These are phyloP conservation scores for Drosophila ustulata DNA, from an alignment of 2,888 invertebrate species.

Conservation along the genomic window DNA sequence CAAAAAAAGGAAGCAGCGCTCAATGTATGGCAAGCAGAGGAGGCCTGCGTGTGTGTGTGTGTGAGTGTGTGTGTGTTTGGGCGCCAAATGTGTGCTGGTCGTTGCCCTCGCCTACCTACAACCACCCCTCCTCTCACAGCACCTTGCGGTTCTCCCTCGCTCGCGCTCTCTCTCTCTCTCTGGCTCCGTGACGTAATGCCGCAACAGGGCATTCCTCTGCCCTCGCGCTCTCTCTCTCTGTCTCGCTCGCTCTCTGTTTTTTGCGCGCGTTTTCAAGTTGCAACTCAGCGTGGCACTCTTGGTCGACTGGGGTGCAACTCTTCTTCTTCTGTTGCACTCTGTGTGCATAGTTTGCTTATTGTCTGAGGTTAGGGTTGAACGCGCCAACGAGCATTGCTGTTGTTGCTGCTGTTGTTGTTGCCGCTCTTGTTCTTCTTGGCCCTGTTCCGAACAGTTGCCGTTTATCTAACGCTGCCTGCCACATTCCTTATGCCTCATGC, in stretches of 20 bases:
- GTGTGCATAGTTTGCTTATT: constrained; percentile 68
- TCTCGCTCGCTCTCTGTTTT: constrained; percentile 12
- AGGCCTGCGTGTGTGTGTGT: background rate
- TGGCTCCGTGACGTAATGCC: constrained; percentile 62
- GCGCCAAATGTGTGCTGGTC: constrained; percentile 81
- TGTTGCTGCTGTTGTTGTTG: background rate
- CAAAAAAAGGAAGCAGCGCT: constrained; percentile 38
- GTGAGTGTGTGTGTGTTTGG: constrained; percentile 26
- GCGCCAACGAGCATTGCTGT: constrained; percentile 45
- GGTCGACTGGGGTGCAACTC: constrained; percentile 54
- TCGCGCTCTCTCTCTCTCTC: constrained; percentile 3
- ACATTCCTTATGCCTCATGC: background rate
- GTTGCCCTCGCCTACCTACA: constrained; percentile 65
- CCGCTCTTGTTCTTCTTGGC: constrained; percentile 2
- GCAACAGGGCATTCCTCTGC: constrained; percentile 64
- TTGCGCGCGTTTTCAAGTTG: constrained; percentile 45
- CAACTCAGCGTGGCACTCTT: constrained; percentile 20
- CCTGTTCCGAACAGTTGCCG: constrained; percentile 21
- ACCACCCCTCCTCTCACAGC: background rate
- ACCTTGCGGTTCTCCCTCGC: constrained; percentile 7
- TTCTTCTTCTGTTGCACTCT: constrained; percentile 17
- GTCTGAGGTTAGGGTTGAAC: constrained; percentile 83
- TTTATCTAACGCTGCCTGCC: background rate
- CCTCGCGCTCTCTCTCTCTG: background rate
- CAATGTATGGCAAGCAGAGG: constrained; percentile 54